Conservation (phyloP, 2,888 invertebrate genomes). For the Antheraea assamensis region DNA sequence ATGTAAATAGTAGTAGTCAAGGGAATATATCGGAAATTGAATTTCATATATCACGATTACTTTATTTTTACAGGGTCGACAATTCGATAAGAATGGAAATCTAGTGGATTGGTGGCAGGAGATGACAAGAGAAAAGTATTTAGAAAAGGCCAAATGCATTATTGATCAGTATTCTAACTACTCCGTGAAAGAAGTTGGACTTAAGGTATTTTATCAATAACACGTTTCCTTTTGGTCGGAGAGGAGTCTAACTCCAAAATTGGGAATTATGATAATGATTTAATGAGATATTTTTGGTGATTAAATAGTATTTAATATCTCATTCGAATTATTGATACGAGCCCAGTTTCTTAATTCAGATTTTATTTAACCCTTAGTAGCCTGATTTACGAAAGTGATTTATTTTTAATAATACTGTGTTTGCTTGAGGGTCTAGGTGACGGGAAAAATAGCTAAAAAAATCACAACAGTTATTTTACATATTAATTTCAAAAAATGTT, state of each 20-base stretch:
- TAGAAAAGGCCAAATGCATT: slow-evolving; percentile 93
- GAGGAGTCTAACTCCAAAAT: background rate
- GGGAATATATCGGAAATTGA: background rate
- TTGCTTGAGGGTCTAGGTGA: too few species aligned
- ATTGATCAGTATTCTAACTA: slow-evolving; percentile 97
- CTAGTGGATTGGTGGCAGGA: slow-evolving; percentile 96
- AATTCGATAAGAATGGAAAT: slow-evolving; percentile 96
- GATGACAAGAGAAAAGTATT: slow-evolving; percentile 90
- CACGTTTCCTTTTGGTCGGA: background rate
- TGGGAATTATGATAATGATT: too few species aligned
- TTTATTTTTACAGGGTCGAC: slow-evolving; percentile 84
- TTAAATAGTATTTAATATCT: too few species aligned
- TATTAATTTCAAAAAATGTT: too few species aligned
- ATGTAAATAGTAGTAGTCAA: background rate
- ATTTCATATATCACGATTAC: background rate
- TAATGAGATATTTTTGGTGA: too few species aligned
- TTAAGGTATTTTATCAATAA: slow-evolving; percentile 83
- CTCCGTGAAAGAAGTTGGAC: slow-evolving; percentile 88
- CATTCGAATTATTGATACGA: too few species aligned
- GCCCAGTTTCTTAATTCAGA: too few species aligned
- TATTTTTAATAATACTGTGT: too few species aligned
- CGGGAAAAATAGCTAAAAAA: too few species aligned
- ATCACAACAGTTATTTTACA: too few species aligned
- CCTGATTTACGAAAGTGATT: too few species aligned
- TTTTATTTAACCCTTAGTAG: too few species aligned